These are phyloP conservation scores for Ctenopoma kingsleyae DNA, from an alignment of 2,797 vertebrate genomes.

Conservation along the genomic window DNA sequence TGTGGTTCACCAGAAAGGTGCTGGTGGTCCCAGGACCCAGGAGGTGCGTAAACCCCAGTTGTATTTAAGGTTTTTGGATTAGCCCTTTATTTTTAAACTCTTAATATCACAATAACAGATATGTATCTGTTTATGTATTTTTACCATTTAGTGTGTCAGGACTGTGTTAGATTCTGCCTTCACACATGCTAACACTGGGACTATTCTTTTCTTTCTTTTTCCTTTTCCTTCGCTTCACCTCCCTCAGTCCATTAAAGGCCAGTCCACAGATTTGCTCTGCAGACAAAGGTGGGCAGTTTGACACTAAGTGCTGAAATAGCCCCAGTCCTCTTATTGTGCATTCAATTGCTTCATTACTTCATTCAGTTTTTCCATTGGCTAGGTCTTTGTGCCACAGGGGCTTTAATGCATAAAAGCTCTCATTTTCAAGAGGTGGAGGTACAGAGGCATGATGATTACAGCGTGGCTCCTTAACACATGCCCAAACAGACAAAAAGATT, in stretches of 20 bases:
- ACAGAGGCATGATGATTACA: background rate
- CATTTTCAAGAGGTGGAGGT: conserved; percentile 7
- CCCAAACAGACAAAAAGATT: conserved; percentile 2
- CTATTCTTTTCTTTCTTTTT: background rate
- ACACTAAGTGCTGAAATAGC: conserved; percentile 35
- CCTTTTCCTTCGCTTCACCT: background rate
- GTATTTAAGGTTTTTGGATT: too few species aligned
- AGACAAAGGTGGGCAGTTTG: conserved; percentile 14
- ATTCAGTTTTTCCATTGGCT: background rate
- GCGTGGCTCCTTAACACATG: background rate
- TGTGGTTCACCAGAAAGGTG: too few species aligned
- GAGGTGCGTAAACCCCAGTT: too few species aligned
- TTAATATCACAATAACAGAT: too few species aligned
- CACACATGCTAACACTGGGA: background rate
- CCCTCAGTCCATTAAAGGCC: conserved; percentile 27
- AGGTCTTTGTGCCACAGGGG: conserved; percentile 1
- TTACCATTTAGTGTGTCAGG: too few species aligned
- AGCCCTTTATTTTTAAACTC: too few species aligned
- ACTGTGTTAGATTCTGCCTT: background rate
- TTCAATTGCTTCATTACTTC: conserved; percentile 25
- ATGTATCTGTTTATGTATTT: too few species aligned
- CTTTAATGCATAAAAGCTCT: conserved; percentile 14
- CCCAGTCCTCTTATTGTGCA: conserved; percentile 15
- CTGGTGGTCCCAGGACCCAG: too few species aligned
- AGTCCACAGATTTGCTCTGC: conserved; percentile 10